Base-by-base conservation (phyloP, 2,888 invertebrate species). In the Apodemia zela region DNA sequence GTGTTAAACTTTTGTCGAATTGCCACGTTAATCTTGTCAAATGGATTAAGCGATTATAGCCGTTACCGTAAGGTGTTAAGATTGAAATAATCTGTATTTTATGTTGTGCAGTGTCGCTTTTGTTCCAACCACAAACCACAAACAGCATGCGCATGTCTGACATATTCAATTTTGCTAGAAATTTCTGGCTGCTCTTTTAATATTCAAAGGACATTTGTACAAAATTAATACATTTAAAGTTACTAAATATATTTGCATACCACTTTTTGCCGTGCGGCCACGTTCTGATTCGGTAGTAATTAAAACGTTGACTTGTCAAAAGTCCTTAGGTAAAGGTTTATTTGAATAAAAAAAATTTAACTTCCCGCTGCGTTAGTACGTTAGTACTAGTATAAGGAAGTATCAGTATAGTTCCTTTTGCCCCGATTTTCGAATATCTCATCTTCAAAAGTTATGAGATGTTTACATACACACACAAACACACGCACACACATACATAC, bases 91-190 rank as follows among this genome's bases (percentile, higher is more conserved):
- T 38, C 29, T 21, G 57, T 10, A 33, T 60, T 60, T 18, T 21
- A 21, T 4, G n/a, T 42, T 35, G 54, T 62, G 18, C 61, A 65
- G 21, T 62, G 62, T 62, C 62, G 64, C 66, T 64, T 64, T 64
- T 66, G 62, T 65, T 76, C 65, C 73, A 73, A 76, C 84, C 82
- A 68, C 79, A 77, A 75, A 79, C 83, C 84, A 71, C 81, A 81
- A 80, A 76, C 84, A 83, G 78, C 83, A 81, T 13, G 84, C 74
- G 77, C 74, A 75, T 68, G 72, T 72, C 70, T 76, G 81, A 78
- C 79, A 80, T 77, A 64, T 77, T 76, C 54, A 54, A 21, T 54
- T 73, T 73, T 75, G 72, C 74, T 75, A 80, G 76, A 77, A 75
- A 81, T 80, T 76, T 68, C 54, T 54, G 66, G 66, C 65, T 69